phyloP scores from a whole-genome alignment of 2,888 invertebrate species.

The Heterodera filipjevi region DNA sequence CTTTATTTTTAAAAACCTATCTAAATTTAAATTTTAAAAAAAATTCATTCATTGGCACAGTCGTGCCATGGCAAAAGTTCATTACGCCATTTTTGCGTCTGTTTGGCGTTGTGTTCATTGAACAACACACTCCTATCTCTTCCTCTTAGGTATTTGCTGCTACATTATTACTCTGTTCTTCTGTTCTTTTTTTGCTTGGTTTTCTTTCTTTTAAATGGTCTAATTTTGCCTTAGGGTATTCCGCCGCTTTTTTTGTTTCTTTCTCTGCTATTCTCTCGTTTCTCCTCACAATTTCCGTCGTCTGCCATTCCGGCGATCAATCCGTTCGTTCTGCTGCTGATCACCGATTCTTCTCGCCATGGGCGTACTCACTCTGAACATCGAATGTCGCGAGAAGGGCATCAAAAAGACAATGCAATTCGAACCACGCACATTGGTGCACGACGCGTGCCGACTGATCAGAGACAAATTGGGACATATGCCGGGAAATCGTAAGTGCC shows the following conservation, averaged over 20 bases:
- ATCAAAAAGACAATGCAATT: slow-evolving; percentile 91
- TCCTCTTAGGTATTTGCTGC: neutral
- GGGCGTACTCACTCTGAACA: slow-evolving; percentile 70
- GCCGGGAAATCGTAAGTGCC: slow-evolving; percentile 40
- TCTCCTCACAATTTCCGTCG: no score
- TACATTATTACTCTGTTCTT: no score
- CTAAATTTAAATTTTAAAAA: no score
- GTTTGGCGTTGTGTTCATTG: neutral
- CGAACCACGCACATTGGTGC: slow-evolving; percentile 89
- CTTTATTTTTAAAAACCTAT: no score
- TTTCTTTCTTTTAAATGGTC: neutral
- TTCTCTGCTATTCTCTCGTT: neutral
- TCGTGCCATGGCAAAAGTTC: no score
- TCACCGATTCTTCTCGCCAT: slow-evolving; percentile 45
- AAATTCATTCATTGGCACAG: no score
- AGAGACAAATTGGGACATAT: slow-evolving; percentile 81
- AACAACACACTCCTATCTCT: neutral
- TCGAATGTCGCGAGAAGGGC: slow-evolving; percentile 68
- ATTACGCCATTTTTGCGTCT: neutral
- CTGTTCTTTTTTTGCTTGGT: neutral
- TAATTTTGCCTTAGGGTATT: slow-evolving; percentile 20
- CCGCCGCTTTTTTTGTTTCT: slow-evolving; percentile 12
- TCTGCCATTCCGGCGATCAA: no score
- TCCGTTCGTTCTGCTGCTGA: neutral
- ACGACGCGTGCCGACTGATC: slow-evolving; percentile 92